These are phyloP conservation scores for Tachina fera DNA, from an alignment of 2,888 invertebrate species.

Conservation along the genomic window DNA sequence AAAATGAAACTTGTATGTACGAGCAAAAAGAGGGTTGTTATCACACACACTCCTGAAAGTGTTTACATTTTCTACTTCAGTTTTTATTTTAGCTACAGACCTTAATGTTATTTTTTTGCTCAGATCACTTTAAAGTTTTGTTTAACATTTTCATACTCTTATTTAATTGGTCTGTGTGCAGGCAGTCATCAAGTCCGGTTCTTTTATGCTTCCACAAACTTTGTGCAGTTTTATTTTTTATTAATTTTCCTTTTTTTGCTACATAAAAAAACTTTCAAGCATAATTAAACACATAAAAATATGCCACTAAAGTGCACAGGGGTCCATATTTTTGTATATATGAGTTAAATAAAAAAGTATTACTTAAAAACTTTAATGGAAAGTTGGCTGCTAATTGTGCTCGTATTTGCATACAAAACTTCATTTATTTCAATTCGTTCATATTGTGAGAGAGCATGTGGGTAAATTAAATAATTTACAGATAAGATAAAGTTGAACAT, in stretches of 20 bases:
- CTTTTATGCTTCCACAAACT: slow-evolving; percentile 3
- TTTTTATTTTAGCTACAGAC: neutral
- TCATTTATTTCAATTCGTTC: too few species aligned
- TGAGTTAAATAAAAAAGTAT: neutral
- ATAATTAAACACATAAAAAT: slow-evolving; percentile 15
- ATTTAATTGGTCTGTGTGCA: slow-evolving; percentile 5
- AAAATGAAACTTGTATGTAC: neutral
- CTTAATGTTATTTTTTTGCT: neutral
- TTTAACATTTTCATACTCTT: neutral
- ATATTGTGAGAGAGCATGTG: too few species aligned
- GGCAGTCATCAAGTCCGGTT: neutral
- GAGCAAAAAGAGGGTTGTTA: too few species aligned
- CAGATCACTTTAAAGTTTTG: neutral
- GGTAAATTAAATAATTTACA: too few species aligned
- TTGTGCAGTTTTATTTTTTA: slow-evolving; percentile 14
- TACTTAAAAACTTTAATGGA: slow-evolving; percentile 1
- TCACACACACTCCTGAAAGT: neutral
- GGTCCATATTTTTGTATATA: neutral
- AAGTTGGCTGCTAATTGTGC: neutral
- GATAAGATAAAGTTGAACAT: too few species aligned
- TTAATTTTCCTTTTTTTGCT: neutral
- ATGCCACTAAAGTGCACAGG: neutral
- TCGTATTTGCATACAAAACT: neutral
- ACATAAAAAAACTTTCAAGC: slow-evolving; percentile 17
- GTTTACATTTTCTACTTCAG: neutral